A percentile compares a stretch with the other conserved stretches of the same genome.
Conservation (phyloP, 2,113 vertebrate species). For the Gulo gulo region DNA sequence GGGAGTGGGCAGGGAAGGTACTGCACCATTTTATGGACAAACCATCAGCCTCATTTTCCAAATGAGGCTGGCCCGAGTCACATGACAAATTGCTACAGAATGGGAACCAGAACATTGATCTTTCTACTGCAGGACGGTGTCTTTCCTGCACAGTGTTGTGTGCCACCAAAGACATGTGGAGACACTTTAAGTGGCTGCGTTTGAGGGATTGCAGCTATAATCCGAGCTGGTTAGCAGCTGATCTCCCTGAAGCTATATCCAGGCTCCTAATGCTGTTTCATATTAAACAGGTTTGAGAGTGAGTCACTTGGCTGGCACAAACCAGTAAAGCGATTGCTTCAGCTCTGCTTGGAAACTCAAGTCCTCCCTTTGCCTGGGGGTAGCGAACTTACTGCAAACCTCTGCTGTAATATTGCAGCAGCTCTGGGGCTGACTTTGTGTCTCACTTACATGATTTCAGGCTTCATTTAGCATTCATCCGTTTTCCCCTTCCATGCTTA, state of each 20-base stretch:
- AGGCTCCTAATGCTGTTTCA: slow-evolving; percentile 71
- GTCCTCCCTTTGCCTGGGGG: slow-evolving; percentile 65
- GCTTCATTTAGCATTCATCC: slow-evolving; percentile 60
- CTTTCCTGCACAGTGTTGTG: neutral
- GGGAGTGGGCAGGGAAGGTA: neutral
- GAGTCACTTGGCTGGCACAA: slow-evolving; percentile 73
- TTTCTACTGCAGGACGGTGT: neutral
- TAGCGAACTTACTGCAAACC: slow-evolving; percentile 55
- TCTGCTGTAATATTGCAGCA: slow-evolving; percentile 52
- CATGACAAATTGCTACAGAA: neutral
- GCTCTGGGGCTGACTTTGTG: slow-evolving; percentile 54
- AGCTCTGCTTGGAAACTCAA: slow-evolving; percentile 52
- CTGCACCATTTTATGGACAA: neutral
- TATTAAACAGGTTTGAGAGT: slow-evolving; percentile 78
- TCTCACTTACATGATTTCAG: slow-evolving; percentile 67
- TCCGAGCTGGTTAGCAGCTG: slow-evolving; percentile 74
- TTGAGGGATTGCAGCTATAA: slow-evolving; percentile 63
- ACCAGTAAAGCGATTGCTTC: slow-evolving; percentile 60
- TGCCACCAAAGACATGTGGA: slow-evolving; percentile 39
- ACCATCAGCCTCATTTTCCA: slow-evolving; percentile 5
- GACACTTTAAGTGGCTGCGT: slow-evolving; percentile 35
- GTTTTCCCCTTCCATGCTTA: slow-evolving; percentile 1
- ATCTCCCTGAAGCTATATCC: slow-evolving; percentile 72
- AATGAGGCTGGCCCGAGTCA: neutral
- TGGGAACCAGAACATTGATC: slow-evolving; percentile 6